These are phyloP conservation scores for Anadara kagoshimensis DNA, from an alignment of 1,140 invertebrate species.

Conservation along the genomic window DNA sequence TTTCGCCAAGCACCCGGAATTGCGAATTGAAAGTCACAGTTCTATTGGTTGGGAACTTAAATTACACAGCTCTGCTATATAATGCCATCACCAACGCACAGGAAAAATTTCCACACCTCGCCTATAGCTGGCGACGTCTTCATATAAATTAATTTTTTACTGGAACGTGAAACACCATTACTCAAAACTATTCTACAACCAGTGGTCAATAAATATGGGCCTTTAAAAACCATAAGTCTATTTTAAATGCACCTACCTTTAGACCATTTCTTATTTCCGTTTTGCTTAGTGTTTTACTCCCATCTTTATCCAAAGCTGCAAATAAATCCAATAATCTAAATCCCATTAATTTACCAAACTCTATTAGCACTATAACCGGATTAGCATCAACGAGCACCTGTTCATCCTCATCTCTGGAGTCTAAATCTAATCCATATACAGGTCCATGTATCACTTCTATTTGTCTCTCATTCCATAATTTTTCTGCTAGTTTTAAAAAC, in stretches of 20 bases:
- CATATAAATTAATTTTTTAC: too few species aligned
- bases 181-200: too few species aligned
- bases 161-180: too few species aligned
- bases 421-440: conserved; percentile 30
- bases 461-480: conserved; percentile 20
- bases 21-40: too few species aligned
- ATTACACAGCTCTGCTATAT: too few species aligned
- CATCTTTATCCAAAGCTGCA: conserved; percentile 58
- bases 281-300: conserved; percentile 53
- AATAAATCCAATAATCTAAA: conserved; percentile 60
- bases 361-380: conserved; percentile 54
- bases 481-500: conserved; percentile 17
- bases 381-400: conserved; percentile 41
- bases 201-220: too few species aligned
- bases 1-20: too few species aligned
- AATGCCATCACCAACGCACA: too few species aligned
- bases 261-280: conserved; percentile 59
- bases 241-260: conserved; percentile 43
- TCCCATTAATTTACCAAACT: conserved; percentile 59
- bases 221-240: too few species aligned
- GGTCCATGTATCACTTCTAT: conserved; percentile 43
- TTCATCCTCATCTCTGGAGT: conserved; percentile 28
- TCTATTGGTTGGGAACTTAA: too few species aligned
- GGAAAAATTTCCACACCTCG: too few species aligned
- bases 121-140: too few species aligned